Evolutionary conservation across 2,888 invertebrate species (phyloP), one percentile per base, ranked within the genome.

Genomic region (Halictus quadricinctus): DNA sequence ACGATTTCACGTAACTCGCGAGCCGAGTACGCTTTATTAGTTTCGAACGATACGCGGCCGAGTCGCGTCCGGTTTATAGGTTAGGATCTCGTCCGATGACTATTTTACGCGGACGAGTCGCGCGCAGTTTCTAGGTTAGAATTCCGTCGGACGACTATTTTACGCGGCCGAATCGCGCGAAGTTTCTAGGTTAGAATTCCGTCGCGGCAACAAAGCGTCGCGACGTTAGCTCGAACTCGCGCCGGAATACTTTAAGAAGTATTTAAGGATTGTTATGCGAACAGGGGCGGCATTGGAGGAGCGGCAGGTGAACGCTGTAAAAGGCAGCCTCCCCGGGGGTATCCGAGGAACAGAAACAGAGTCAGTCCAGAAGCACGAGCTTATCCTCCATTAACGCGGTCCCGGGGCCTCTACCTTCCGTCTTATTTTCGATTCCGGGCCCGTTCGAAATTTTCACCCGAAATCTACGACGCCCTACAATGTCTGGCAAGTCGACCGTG

Each of bases 311-410:
- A 85, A 81, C 50, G 43, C 41, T 2, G 29, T 78, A 79, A 83
- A 84, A 87, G 84, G 76, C 83, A 88, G 82, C 79, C 54, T 66
- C 72, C 5, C 54, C 13, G 15, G 64, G 79, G 72, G 72, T 77
- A 76, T 72, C 46, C 73, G 25, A 82, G 79, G 76, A 79, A 82
- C 72, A 81, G 83, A 83, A 79, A 84, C 84, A 84, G 91, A 93
- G 93, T 93, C 93, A 93, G 88, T 90, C 80, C 85, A 87, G 81
- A 88, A 91, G 89, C 87, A 88, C 85, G 88, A 75, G 94, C 92
- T 94, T 93, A 94, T 94, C 93, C 94, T 94, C 93, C 93, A 94
- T 94, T 94, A 94, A 93, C 87, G 91, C 91, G 88, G 91, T 88
- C 88, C 91, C 91, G 85, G 58, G 81, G 84, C 79, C 76, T 69